phyloP scores from a whole-genome alignment of 2,113 vertebrate species.

The Dasyornis broadbenti region DNA sequence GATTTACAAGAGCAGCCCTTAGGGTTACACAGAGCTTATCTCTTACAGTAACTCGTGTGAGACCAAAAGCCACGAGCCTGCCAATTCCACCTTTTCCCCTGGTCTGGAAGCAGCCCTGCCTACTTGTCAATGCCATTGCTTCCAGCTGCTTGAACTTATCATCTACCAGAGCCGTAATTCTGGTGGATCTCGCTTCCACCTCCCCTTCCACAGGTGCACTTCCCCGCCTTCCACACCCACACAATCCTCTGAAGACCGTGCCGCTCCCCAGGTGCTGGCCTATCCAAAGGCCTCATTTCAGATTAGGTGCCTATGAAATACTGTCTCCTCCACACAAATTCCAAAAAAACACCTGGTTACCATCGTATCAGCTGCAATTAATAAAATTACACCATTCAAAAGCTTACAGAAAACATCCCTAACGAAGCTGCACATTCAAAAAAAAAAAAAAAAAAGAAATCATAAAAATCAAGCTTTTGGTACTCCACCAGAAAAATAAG shows the following conservation, averaged over 20 bases:
- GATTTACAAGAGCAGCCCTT: background rate
- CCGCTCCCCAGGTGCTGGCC: background rate
- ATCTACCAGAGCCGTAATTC: background rate
- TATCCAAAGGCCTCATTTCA: background rate
- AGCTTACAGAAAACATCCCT: background rate
- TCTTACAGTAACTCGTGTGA: background rate
- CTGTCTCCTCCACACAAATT: background rate
- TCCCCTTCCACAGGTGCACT: background rate
- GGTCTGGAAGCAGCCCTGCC: background rate
- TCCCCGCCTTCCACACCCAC: background rate
- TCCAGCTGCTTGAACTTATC: background rate
- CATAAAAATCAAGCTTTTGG: background rate
- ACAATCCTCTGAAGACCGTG: background rate
- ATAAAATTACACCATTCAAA: background rate
- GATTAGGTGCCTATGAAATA: background rate
- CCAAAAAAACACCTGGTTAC: background rate
- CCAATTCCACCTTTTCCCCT: background rate
- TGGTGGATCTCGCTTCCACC: background rate
- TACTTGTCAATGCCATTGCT: background rate
- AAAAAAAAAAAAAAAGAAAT: background rate
- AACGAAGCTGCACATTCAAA: background rate
- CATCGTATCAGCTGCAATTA: background rate
- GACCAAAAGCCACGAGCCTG: background rate
- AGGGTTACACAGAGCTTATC: background rate
- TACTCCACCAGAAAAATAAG: background rate